Percentiles rank a stretch among this genome's conserved stretches.
phyloP scores from a whole-genome alignment of 1,140 invertebrate genomes.

The Danaus plexippus region DNA sequence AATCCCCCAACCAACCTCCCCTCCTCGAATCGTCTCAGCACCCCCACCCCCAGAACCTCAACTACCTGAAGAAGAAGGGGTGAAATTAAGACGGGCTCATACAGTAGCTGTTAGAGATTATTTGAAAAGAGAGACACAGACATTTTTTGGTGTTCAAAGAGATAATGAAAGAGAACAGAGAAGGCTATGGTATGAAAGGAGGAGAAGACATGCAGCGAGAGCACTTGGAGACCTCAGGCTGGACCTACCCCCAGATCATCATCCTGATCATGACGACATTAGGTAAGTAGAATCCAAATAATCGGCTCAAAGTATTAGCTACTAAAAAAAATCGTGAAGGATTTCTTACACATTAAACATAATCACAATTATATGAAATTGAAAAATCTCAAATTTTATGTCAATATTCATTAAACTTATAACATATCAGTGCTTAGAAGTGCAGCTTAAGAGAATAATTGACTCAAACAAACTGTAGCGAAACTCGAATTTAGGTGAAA shows the following conservation, averaged over 20 bases:
- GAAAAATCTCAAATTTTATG: no score
- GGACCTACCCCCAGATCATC: conserved; percentile 74
- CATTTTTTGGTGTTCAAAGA: conserved; percentile 85
- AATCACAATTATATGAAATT: no score
- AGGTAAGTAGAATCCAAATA: conserved; percentile 50
- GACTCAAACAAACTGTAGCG: not conserved
- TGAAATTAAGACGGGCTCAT: conserved; percentile 52
- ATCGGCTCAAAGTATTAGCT: no score
- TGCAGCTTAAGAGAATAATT: not conserved
- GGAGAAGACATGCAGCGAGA: conserved; percentile 80
- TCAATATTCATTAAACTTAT: no score
- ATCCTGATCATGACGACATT: conserved; percentile 72
- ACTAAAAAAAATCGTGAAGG: no score
- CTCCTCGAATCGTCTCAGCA: conserved; percentile 48
- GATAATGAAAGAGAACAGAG: conserved; percentile 80
- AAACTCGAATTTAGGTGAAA: not conserved
- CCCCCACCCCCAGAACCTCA: conserved; percentile 49
- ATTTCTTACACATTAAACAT: no score
- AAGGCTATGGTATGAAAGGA: conserved; percentile 81
- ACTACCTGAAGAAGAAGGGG: conserved; percentile 58
- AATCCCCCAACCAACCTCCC: conserved; percentile 55
- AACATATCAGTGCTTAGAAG: not conserved
- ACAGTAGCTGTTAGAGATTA: conserved; percentile 72
- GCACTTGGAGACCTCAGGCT: conserved; percentile 77
- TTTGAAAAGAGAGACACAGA: conserved; percentile 82